These are phyloP conservation scores for Porites evermanni DNA, from an alignment of 92 coral and sea anemone species.

Conservation along the genomic window DNA sequence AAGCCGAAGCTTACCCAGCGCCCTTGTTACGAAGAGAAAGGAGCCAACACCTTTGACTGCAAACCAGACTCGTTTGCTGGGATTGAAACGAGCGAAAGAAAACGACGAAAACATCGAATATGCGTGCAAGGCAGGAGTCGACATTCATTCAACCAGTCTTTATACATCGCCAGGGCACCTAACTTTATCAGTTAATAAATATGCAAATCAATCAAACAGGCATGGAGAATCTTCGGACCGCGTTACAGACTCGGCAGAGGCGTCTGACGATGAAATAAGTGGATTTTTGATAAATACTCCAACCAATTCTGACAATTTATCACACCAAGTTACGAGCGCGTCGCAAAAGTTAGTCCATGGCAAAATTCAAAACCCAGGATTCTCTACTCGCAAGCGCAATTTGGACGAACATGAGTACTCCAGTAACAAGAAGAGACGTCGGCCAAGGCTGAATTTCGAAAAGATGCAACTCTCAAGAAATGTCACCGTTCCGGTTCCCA, in stretches of 20 bases:
- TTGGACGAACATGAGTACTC: conserved; percentile 58
- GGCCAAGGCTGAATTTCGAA: conserved; percentile 92
- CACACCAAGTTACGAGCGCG: conserved; percentile 16
- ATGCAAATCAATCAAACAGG: conserved; percentile 62
- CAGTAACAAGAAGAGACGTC: conserved; percentile 66
- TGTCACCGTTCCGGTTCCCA: background rate
- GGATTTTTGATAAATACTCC: conserved; percentile 34
- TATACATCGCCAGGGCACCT: conserved; percentile 66
- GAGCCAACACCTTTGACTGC: conserved; percentile 8
- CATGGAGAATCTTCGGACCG: conserved; percentile 46
- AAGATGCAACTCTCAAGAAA: conserved; percentile 88
- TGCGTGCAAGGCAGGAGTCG: conserved; percentile 24
- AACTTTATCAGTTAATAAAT: conserved; percentile 62
- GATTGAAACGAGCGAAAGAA: conserved; percentile 25
- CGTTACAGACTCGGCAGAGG: conserved; percentile 21
- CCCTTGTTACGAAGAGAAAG: conserved; percentile 37
- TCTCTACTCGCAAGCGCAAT: conserved; percentile 56
- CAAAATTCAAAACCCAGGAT: conserved; percentile 12
- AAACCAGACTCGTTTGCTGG: background rate
- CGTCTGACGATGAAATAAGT: conserved; percentile 49
- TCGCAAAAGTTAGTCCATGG: conserved; percentile 2
- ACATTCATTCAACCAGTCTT: conserved; percentile 58
- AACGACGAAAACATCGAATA: conserved; percentile 23
- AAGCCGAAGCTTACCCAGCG: conserved; percentile 73
- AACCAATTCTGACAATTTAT: conserved; percentile 1